Percentiles rank a stretch among this genome's conserved stretches.
Evolutionary conservation across 2,888 invertebrate genomes (phyloP).

Genomic region (Eurytoma californica): DNA sequence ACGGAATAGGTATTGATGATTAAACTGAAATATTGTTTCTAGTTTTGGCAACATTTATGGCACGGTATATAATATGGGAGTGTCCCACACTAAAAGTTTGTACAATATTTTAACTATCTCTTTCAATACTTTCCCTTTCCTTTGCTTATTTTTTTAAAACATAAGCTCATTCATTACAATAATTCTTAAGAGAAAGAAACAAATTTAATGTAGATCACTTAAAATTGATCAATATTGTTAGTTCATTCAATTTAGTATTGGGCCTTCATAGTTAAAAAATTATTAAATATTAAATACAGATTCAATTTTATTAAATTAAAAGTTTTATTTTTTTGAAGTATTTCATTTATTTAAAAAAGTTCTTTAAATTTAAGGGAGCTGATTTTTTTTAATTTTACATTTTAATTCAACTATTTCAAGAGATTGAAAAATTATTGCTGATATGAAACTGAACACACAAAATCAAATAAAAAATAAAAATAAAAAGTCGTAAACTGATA

Average conservation of each 20-base stretch:
- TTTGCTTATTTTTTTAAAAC: slow-evolving; percentile 45
- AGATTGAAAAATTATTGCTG: not conserved
- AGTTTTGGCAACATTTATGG: slow-evolving; percentile 64
- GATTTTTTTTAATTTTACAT: not conserved
- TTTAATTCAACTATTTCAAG: slow-evolving; percentile 12
- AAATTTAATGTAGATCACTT: slow-evolving; percentile 36
- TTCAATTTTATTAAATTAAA: not conserved
- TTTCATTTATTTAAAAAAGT: no score
- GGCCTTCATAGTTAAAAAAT: not conserved
- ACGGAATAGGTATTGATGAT: slow-evolving; percentile 48
- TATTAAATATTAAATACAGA: not conserved
- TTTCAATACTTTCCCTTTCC: slow-evolving; percentile 45
- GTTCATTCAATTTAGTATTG: slow-evolving; percentile 13
- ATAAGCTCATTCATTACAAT: slow-evolving; percentile 55
- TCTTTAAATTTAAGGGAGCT: no score
- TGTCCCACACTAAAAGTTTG: slow-evolving; percentile 52
- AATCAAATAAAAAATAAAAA: slow-evolving; percentile 18
- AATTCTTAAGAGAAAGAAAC: slow-evolving; percentile 44
- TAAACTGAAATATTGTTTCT: slow-evolving; percentile 49
- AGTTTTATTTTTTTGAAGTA: not conserved
- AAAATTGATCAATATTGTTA: slow-evolving; percentile 24
- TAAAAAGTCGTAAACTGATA: slow-evolving; percentile 4
- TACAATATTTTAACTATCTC: slow-evolving; percentile 46
- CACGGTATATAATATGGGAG: slow-evolving; percentile 65
- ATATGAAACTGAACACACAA: not conserved